phyloP scores from a whole-genome alignment of 30 jellyfish, hydroid and myxozoan genomes.

The Aurelia sp. region DNA sequence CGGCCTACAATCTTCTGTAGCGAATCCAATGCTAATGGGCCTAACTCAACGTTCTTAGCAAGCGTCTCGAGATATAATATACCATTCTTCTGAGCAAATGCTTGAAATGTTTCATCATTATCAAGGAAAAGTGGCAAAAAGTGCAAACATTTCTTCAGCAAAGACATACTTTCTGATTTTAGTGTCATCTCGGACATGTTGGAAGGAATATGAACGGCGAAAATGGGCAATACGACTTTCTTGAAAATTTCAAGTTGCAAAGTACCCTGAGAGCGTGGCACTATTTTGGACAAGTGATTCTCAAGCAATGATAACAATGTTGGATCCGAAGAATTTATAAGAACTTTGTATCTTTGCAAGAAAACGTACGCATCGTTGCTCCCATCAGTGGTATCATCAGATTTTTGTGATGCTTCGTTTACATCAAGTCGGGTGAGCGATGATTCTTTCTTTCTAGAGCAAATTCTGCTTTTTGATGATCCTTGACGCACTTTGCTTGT shows the following conservation, averaged over 20 bases:
- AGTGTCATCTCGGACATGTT: neutral
- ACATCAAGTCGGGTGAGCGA: neutral
- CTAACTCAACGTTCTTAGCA: constrained; percentile 18
- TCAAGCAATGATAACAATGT: constrained; percentile 13
- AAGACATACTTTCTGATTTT: neutral
- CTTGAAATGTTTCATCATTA: constrained; percentile 23
- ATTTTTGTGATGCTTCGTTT: neutral
- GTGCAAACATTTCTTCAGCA: constrained; percentile 30
- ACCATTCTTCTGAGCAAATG: constrained; percentile 54
- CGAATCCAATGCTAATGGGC: constrained; percentile 30
- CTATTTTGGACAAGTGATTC: constrained; percentile 30
- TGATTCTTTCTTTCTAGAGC: neutral
- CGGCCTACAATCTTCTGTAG: constrained; percentile 17
- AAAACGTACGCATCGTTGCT: constrained; percentile 22
- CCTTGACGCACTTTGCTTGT: constrained; percentile 23
- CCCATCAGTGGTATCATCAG: constrained; percentile 35
- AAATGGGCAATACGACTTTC: constrained; percentile 41
- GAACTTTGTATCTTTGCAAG: constrained; percentile 48
- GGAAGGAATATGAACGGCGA: constrained; percentile 13
- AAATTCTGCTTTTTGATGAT: neutral
- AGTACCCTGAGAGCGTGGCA: constrained; percentile 33
- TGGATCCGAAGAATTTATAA: constrained; percentile 17
- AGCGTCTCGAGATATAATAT: constrained; percentile 12
- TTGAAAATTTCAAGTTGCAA: constrained; percentile 42
- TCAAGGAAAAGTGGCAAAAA: constrained; percentile 16